These are phyloP conservation scores for Limnothrissa miodon DNA, from an alignment of 2,113 vertebrate genomes.

Conservation along the genomic window DNA sequence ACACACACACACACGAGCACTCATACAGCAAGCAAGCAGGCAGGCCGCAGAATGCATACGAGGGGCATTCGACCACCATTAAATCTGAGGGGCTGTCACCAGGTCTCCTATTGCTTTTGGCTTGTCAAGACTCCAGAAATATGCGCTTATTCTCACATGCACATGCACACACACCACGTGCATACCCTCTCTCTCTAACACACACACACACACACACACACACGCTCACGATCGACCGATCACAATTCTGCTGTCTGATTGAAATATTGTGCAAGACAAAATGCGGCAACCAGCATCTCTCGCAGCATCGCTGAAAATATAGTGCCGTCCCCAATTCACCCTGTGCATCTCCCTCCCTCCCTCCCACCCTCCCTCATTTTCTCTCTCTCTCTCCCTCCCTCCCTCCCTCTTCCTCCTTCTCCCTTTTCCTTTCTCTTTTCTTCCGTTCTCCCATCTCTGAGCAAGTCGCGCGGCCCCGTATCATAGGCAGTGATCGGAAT, in stretches of 20 bases:
- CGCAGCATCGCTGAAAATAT: not conserved
- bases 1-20: too few relatives aligned
- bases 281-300: slow-evolving; percentile 16
- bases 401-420: not conserved
- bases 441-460: not conserved
- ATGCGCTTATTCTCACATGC: not conserved
- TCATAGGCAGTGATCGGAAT: not conserved
- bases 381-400: not conserved
- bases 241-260: not conserved
- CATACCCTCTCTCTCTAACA: not conserved
- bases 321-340: not conserved
- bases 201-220: not conserved
- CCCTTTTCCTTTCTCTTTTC: not conserved
- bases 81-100: not conserved
- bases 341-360: not conserved
- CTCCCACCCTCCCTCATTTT: not conserved
- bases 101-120: not conserved
- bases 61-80: not conserved
- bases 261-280: not conserved
- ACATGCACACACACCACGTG: not conserved
- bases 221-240: not conserved
- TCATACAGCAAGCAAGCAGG: not conserved
- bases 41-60: not conserved
- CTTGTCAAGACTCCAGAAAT: not conserved
- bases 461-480: not conserved